Evolutionary conservation across 2,797 vertebrate genomes (phyloP), one percentile per base, ranked within the genome.

Genomic region (Sparidentex hasta): DNA sequence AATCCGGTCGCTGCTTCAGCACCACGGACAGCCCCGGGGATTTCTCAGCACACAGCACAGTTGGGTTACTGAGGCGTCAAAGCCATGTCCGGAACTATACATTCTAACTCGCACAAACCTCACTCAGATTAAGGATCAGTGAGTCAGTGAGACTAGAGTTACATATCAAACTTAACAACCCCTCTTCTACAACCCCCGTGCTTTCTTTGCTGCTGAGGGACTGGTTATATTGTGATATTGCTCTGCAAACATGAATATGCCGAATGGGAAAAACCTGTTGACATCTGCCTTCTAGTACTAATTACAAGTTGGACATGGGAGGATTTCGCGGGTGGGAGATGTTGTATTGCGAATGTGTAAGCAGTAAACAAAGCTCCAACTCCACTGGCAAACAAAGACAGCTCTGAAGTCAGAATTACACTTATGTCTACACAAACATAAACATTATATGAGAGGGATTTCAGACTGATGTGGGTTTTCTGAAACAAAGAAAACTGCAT

Each of bases 271-370:
- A 27, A 67, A 43, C n/a, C 29, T 63, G 29, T 68, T 77, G 61
- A 71, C 50, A 33, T 52, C 61, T n/a, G 61, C 41, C 43, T 48
- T 67, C 20, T 23, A 20, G 46, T 43, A 11, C 57, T 64, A 77
- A 76, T 77, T 82, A 85, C 61, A 80, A 72, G 67, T 38, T 72
- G 55, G 50, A 80, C 66, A 2, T 33, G 54, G 72, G 59, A n/a
- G 23, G 69, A 74, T 76, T 67, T 76, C 41, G 50, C 56, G 12
- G 23, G 72, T 59, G 51, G 57, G 61, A 69, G 58, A 61, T 76
- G 55, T 21, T 70, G 41, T 62, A 50, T 29, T 50, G 50, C 38
- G 12, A 13, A 61, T 50, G 52, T 57, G 21, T 44, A 62, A 38
- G 57, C 14, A 50, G 38, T 44, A 72, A 71, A 84, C 50, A 74